phyloP scores from a whole-genome alignment of 2,888 invertebrate species.

The Cryptocephalus primarius region DNA sequence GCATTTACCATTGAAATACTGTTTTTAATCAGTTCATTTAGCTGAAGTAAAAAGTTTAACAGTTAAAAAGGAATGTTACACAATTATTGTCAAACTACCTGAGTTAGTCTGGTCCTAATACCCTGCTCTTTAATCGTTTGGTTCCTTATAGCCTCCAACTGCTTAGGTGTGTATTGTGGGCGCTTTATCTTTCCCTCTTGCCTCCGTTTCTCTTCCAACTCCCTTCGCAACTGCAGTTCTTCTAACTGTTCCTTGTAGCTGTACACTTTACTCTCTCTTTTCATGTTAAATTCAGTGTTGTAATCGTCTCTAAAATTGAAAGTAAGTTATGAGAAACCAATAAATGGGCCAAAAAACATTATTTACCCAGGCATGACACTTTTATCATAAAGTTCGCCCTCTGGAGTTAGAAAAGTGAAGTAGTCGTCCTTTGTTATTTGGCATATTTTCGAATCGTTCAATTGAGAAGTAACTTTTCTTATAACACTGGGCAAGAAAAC shows the following conservation, averaged over 20 bases:
- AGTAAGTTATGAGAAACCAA: not conserved
- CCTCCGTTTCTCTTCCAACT: slow-evolving; percentile 80
- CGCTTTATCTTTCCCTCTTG: slow-evolving; percentile 68
- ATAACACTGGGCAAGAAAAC: slow-evolving; percentile 55
- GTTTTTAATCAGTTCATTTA: slow-evolving; percentile 34
- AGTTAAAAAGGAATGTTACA: not conserved
- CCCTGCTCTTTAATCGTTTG: slow-evolving; percentile 77
- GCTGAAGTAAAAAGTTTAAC: slow-evolving; percentile 22
- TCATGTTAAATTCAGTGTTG: slow-evolving; percentile 61
- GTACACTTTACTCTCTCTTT: slow-evolving; percentile 92
- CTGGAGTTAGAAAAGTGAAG: slow-evolving; percentile 71
- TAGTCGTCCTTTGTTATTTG: slow-evolving; percentile 70
- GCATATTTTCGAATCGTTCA: slow-evolving; percentile 55
- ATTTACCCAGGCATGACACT: slow-evolving; percentile 54
- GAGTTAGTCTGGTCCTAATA: slow-evolving; percentile 57
- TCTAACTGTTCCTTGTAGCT: slow-evolving; percentile 95
- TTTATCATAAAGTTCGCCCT: slow-evolving; percentile 86
- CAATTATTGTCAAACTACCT: slow-evolving; percentile 31
- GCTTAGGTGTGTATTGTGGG: slow-evolving; percentile 70
- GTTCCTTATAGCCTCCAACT: slow-evolving; percentile 79
- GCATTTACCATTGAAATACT: slow-evolving; percentile 41
- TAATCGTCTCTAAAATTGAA: slow-evolving; percentile 35
- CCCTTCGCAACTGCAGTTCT: slow-evolving; percentile 83
- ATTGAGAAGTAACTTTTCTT: slow-evolving; percentile 44
- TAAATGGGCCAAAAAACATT: not conserved